phyloP scores from a whole-genome alignment of 2,888 invertebrate genomes.

The Xylota sylvarum region DNA sequence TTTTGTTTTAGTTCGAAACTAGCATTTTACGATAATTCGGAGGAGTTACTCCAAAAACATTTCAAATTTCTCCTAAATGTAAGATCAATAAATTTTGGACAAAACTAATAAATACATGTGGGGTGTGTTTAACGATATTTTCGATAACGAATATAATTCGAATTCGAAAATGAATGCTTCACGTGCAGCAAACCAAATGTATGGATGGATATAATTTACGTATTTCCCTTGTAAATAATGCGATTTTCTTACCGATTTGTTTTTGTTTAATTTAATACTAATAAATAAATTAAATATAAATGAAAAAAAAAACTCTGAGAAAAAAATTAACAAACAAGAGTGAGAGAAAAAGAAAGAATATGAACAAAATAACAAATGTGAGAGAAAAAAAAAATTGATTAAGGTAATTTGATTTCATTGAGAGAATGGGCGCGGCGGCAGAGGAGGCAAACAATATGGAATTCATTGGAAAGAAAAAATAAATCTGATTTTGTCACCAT shows the following conservation, averaged over 20 bases:
- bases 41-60: constrained; percentile 64
- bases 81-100: constrained; percentile 63
- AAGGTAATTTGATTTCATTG: constrained; percentile 72
- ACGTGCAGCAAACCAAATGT: constrained; percentile 71
- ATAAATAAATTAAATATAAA: constrained; percentile 77
- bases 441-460: constrained; percentile 75
- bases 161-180: constrained; percentile 62
- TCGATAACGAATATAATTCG: constrained; percentile 28
- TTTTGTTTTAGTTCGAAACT: constrained; percentile 59
- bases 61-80: constrained; percentile 69
- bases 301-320: constrained; percentile 74
- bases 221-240: constrained; percentile 72
- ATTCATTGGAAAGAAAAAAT: constrained; percentile 72
- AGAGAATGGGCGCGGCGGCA: constrained; percentile 58
- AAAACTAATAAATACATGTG: constrained; percentile 49
- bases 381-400: constrained; percentile 52
- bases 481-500: constrained; percentile 64
- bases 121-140: constrained; percentile 45
- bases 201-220: constrained; percentile 73
- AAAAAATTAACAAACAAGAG: constrained; percentile 74
- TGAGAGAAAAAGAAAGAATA: constrained; percentile 73
- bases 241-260: constrained; percentile 75
- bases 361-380: constrained; percentile 73
- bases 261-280: constrained; percentile 77
- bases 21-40: constrained; percentile 75